A percentile compares a stretch with the other conserved stretches of the same genome.
Conservation (phyloP, 2,888 invertebrate genomes). For the Helobdella robusta region DNA sequence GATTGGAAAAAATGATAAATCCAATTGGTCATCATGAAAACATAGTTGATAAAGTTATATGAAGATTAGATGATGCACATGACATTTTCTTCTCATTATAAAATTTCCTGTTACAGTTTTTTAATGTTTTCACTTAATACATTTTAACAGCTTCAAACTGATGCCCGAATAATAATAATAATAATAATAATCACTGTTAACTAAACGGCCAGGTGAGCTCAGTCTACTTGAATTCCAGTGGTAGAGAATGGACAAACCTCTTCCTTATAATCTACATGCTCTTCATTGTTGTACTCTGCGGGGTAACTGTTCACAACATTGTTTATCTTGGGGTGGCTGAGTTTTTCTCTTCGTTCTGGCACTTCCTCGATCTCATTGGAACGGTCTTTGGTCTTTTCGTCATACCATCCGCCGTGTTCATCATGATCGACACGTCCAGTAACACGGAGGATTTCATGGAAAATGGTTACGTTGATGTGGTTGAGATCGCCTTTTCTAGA, state of each 20-base stretch:
- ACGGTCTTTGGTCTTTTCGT: slow-evolving; percentile 3
- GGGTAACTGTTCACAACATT: no score
- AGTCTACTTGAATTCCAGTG: no score
- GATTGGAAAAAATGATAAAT: background rate
- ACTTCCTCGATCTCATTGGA: slow-evolving; percentile 17
- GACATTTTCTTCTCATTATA: background rate
- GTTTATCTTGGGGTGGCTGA: slow-evolving; percentile 16
- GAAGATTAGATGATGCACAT: background rate
- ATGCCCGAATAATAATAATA: background rate
- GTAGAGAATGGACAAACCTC: no score
- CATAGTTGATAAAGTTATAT: background rate
- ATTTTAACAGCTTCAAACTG: background rate
- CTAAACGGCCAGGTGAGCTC: no score
- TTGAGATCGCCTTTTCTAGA: no score
- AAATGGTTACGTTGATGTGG: no score
- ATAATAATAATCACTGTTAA: no score
- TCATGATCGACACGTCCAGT: no score
- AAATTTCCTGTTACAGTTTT: background rate
- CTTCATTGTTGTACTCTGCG: no score
- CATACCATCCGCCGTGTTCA: slow-evolving; percentile 9
- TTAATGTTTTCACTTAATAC: background rate
- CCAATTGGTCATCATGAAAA: background rate
- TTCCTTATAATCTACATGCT: no score
- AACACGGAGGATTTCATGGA: no score
- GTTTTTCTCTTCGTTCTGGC: slow-evolving; percentile 19